phyloP scores from a whole-genome alignment of 2,797 vertebrate genomes.

The Sebastes variabilis region DNA sequence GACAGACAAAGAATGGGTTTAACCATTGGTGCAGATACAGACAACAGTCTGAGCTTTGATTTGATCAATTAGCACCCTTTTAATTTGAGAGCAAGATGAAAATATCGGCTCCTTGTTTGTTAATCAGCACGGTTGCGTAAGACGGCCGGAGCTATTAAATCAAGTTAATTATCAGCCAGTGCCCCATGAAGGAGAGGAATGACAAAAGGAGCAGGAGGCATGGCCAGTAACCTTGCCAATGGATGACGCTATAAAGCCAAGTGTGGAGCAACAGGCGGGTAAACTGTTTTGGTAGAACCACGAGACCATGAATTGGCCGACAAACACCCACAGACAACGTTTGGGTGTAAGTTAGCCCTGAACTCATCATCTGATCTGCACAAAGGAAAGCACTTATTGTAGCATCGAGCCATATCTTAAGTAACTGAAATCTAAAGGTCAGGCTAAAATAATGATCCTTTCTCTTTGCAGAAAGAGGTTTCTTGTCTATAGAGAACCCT shows the following conservation, averaged over 20 bases:
- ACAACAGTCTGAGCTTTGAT: slow-evolving; percentile 19
- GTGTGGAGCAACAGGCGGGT: slow-evolving; percentile 6
- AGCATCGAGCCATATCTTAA: neutral
- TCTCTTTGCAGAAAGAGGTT: neutral
- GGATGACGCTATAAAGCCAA: neutral
- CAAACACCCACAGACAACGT: neutral
- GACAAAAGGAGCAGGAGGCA: slow-evolving; percentile 17
- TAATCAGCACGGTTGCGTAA: slow-evolving; percentile 69
- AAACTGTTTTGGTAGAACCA: neutral
- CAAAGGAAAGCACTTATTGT: neutral
- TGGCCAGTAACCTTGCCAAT: slow-evolving; percentile 26
- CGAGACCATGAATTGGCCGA: neutral
- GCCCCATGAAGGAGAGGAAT: slow-evolving; percentile 38
- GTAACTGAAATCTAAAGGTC: slow-evolving; percentile 15
- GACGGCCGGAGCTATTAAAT: slow-evolving; percentile 63
- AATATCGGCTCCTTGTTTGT: slow-evolving; percentile 62
- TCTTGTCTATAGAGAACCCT: neutral
- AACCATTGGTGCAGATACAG: neutral
- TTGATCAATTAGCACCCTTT: slow-evolving; percentile 54
- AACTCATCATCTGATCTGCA: neutral
- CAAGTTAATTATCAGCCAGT: slow-evolving; percentile 70
- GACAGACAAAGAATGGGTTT: neutral
- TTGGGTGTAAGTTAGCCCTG: neutral
- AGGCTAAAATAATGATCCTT: slow-evolving; percentile 20
- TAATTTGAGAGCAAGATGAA: slow-evolving; percentile 56